These are phyloP conservation scores for Pachypanchax playfairii DNA, from an alignment of 2,113 vertebrate species.

Conservation along the genomic window DNA sequence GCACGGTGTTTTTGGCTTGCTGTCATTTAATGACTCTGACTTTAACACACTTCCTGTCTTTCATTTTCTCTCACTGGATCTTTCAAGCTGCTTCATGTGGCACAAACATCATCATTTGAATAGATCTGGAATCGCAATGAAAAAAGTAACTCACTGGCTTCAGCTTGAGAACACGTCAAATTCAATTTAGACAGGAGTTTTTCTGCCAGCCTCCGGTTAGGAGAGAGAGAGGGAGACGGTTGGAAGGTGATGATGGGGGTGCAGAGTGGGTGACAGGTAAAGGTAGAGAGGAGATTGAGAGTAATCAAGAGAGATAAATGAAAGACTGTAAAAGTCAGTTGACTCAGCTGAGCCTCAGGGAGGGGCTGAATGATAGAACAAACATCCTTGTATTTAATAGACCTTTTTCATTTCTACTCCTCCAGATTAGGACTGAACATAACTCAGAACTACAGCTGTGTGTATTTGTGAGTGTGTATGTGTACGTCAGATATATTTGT, in stretches of 20 bases:
- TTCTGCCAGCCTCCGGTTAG: constrained; percentile 24
- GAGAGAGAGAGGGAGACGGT: constrained; percentile 5
- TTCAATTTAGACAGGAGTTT: constrained; percentile 49
- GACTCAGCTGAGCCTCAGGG: constrained; percentile 7
- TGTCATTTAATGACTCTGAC: not conserved
- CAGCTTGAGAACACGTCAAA: constrained; percentile 43
- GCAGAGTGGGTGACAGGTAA: constrained; percentile 8
- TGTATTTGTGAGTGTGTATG: not conserved
- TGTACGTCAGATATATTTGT: not conserved
- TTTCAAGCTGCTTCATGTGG: constrained; percentile 14
- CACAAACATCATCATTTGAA: constrained; percentile 9
- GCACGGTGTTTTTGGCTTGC: not conserved
- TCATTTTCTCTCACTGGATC: constrained; percentile 1
- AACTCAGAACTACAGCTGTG: constrained; percentile 8
- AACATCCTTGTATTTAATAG: constrained; percentile 33
- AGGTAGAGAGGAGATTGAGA: constrained; percentile 27
- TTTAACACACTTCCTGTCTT: constrained; percentile 12
- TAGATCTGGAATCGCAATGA: constrained; percentile 4
- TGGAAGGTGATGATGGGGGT: constrained; percentile 1
- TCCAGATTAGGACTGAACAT: constrained; percentile 21
- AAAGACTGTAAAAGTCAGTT: constrained; percentile 6
- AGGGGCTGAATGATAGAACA: constrained; percentile 32
- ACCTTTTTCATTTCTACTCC: constrained; percentile 22
- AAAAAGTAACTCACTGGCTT: constrained; percentile 15
- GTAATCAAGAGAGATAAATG: constrained; percentile 43